Evolutionary conservation across 1,140 invertebrate genomes (phyloP).

Genomic region (Batillaria attramentaria): DNA sequence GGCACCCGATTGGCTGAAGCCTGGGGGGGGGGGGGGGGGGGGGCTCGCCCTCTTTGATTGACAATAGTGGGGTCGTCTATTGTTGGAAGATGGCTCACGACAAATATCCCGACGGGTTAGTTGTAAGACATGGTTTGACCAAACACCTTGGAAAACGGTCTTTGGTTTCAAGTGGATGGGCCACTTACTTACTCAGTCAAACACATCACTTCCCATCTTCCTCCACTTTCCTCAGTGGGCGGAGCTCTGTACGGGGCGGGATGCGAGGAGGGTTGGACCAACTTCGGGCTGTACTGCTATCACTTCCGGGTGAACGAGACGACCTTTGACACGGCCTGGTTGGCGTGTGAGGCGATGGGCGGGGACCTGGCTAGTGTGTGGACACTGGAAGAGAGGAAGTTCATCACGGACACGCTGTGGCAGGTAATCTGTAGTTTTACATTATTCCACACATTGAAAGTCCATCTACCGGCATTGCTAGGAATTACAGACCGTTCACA

Average conservation of each 20-base stretch:
- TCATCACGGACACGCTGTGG: constrained; percentile 30
- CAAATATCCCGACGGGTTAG: no score
- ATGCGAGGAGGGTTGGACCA: constrained; percentile 26
- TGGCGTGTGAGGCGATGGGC: constrained; percentile 6
- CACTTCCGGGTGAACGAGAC: constrained; percentile 10
- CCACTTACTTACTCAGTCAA: not conserved
- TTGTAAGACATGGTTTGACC: no score
- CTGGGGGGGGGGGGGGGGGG: no score
- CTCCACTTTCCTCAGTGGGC: not conserved
- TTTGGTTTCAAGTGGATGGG: not conserved
- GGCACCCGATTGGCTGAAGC: no score
- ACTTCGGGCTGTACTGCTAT: constrained; percentile 24
- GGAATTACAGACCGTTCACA: no score
- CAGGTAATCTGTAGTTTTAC: no score
- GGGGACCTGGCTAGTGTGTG: constrained; percentile 26
- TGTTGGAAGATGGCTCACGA: not conserved
- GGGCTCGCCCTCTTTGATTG: not conserved
- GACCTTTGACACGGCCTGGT: not conserved
- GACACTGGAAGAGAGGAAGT: constrained; percentile 22
- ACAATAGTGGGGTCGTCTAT: not conserved
- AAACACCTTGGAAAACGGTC: not conserved
- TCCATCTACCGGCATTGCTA: no score
- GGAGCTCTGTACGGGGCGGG: constrained; percentile 4
- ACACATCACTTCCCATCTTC: not conserved
- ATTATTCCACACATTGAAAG: no score